Evolutionary conservation across 2,888 invertebrate genomes (phyloP).

Genomic region (Leptopilina drosophilae): DNA sequence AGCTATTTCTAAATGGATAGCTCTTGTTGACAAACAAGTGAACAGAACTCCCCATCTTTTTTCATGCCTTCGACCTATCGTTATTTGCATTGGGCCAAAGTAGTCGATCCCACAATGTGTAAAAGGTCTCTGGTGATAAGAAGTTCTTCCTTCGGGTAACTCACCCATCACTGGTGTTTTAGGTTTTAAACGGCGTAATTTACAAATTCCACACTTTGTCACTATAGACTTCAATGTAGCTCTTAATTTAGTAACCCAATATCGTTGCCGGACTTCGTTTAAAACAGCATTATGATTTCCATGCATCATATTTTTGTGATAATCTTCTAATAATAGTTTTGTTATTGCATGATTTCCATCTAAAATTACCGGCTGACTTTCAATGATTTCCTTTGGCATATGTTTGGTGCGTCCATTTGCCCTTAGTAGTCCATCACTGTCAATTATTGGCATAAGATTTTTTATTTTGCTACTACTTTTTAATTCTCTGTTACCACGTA

Average conservation of each 20-base stretch:
- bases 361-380: no score
- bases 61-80: no score
- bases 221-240: conserved; percentile 20
- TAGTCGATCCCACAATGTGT: conserved; percentile 51
- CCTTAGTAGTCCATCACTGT: background rate
- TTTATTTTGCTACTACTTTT: background rate
- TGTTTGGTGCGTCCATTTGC: background rate
- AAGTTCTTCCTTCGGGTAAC: conserved; percentile 43
- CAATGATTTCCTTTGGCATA: no score
- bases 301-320: no score
- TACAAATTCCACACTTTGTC: conserved; percentile 38
- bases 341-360: no score
- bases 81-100: conserved; percentile 42
- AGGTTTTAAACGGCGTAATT: conserved; percentile 35
- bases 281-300: background rate
- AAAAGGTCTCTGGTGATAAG: conserved; percentile 46
- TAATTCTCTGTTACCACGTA: background rate
- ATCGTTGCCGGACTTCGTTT: conserved; percentile 41
- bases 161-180: conserved; percentile 44
- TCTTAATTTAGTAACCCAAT: conserved; percentile 43
- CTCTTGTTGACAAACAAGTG: no score
- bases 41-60: no score
- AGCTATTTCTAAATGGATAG: no score
- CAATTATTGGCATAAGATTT: background rate
- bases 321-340: no score